phyloP scores from a whole-genome alignment of 2,113 vertebrate genomes.

The Corydoras sp. region DNA sequence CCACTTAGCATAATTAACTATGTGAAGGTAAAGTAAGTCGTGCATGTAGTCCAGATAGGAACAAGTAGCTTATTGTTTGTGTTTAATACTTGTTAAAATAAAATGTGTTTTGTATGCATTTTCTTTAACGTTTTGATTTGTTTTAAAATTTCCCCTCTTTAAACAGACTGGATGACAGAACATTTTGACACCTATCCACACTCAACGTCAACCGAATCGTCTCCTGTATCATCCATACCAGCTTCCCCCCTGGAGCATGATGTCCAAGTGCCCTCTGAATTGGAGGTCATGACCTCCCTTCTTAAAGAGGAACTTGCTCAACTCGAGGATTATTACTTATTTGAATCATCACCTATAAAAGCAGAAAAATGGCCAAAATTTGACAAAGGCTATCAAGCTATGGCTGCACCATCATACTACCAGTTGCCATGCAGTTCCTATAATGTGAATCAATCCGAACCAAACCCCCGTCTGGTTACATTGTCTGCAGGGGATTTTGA shows the following conservation, averaged over 20 bases:
- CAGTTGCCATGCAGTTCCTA: constrained; percentile 68
- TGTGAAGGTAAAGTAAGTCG: background rate
- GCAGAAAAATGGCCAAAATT: constrained; percentile 72
- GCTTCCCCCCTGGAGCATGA: constrained; percentile 70
- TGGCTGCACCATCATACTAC: constrained; percentile 71
- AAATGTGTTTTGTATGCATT: background rate
- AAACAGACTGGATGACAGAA: constrained; percentile 89
- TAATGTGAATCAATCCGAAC: constrained; percentile 64
- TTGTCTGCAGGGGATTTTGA: constrained; percentile 76
- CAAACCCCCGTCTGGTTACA: constrained; percentile 72
- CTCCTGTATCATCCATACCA: constrained; percentile 67
- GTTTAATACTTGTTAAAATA: no score
- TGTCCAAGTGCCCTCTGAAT: constrained; percentile 76
- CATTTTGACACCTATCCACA: constrained; percentile 83
- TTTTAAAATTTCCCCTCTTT: background rate
- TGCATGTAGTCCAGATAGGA: no score
- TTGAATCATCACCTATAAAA: constrained; percentile 70
- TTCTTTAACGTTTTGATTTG: background rate
- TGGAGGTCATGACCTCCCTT: constrained; percentile 86
- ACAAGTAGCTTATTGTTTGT: no score
- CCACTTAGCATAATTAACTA: background rate
- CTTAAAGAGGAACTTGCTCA: constrained; percentile 89
- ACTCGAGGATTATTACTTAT: constrained; percentile 89
- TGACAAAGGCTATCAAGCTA: constrained; percentile 69
- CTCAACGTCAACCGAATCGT: constrained; percentile 70